A percentile compares a stretch with the other conserved stretches of the same genome.
phyloP scores from a whole-genome alignment of 2,888 invertebrate genomes.

The Molanna angustata region DNA sequence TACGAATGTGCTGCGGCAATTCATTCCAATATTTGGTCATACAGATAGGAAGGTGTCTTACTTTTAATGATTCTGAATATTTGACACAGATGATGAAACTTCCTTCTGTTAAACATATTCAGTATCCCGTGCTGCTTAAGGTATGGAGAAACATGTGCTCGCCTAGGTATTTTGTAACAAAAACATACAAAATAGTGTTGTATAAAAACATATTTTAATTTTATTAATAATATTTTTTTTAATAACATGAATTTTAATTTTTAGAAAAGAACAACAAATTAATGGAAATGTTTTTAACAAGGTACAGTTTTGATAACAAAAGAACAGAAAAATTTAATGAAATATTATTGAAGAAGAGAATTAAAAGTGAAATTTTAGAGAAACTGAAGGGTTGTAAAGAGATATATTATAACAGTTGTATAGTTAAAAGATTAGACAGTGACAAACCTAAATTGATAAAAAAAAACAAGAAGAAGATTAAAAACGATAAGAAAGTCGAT shows the following conservation, averaged over 20 bases:
- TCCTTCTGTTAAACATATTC: too few relatives aligned
- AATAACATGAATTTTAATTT: background rate
- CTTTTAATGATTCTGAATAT: too few relatives aligned
- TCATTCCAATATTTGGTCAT: too few relatives aligned
- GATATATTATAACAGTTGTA: slow-evolving; percentile 6
- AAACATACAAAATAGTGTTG: too few relatives aligned
- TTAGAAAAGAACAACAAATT: slow-evolving; percentile 9
- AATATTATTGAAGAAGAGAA: slow-evolving; percentile 9
- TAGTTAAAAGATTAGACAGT: background rate
- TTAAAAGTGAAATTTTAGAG: slow-evolving; percentile 13
- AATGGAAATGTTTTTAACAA: slow-evolving; percentile 3
- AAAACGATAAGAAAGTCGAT: background rate
- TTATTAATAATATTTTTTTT: background rate
- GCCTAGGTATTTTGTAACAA: too few relatives aligned
- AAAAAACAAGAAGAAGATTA: slow-evolving; percentile 2
- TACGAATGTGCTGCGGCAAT: too few relatives aligned
- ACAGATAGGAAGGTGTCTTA: too few relatives aligned
- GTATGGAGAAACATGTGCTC: too few relatives aligned
- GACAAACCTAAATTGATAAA: slow-evolving; percentile 6
- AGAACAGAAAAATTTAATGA: background rate
- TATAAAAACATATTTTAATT: background rate
- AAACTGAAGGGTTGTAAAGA: slow-evolving; percentile 9
- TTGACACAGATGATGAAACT: too few relatives aligned
- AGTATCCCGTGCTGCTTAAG: too few relatives aligned
- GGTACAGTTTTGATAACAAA: background rate